These are phyloP conservation scores for Pantherophis guttatus DNA, from an alignment of 2,113 vertebrate genomes.

Conservation along the genomic window DNA sequence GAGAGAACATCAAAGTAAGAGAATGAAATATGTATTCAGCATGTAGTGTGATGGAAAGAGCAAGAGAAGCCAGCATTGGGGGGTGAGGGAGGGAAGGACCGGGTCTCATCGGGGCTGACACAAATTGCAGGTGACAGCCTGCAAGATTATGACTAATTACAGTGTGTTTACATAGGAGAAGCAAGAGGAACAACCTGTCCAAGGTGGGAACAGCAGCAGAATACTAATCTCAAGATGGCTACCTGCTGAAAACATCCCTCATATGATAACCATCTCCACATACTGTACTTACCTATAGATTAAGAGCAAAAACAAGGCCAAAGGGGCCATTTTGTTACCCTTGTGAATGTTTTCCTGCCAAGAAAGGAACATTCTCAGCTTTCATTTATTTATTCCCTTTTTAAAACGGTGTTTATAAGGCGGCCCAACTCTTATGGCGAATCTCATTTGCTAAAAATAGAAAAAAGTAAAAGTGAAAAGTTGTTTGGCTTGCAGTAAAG, in stretches of 20 bases:
- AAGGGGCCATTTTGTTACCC: background rate
- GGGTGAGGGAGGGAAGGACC: background rate
- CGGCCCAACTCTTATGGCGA: background rate
- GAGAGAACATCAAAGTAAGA: conserved; percentile 15
- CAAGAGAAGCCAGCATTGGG: conserved; percentile 15
- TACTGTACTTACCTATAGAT: fast-evolving
- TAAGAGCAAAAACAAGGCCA: background rate
- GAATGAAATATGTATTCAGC: background rate
- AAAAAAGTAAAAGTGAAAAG: background rate
- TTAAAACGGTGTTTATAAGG: background rate
- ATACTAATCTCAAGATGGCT: conserved; percentile 10
- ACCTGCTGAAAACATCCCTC: background rate
- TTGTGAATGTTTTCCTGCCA: background rate
- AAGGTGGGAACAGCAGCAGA: background rate
- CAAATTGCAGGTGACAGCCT: conserved; percentile 7
- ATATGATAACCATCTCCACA: background rate
- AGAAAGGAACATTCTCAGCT: background rate
- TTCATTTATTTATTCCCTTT: background rate
- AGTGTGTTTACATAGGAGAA: conserved; percentile 10
- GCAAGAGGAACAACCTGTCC: background rate
- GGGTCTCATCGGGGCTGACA: background rate
- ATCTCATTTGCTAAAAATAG: background rate
- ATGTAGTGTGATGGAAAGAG: background rate
- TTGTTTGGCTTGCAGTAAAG: background rate
- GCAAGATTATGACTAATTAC: background rate